Evolutionary conservation across 2,888 invertebrate genomes (phyloP).

Genomic region (Gandaritis pyraliata): DNA sequence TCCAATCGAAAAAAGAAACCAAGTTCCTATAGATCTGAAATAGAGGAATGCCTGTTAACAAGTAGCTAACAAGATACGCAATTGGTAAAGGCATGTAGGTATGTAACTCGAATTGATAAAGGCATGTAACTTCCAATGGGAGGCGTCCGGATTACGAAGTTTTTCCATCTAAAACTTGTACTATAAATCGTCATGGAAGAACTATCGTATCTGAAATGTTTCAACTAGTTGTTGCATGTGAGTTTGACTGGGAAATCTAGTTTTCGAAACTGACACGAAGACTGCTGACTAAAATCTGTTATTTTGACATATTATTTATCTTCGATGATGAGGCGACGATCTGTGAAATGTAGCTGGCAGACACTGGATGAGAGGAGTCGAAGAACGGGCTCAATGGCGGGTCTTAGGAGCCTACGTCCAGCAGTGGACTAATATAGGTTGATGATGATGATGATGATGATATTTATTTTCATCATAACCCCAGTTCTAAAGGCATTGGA

Average conservation of each 20-base stretch:
- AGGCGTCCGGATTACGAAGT: constrained; percentile 69
- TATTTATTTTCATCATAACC: too few relatives aligned
- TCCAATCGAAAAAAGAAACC: constrained; percentile 1
- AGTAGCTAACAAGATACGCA: constrained; percentile 50
- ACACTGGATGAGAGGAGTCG: too few relatives aligned
- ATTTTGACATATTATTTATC: too few relatives aligned
- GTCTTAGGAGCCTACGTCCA: too few relatives aligned
- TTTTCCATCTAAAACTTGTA: constrained; percentile 81
- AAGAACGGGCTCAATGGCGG: too few relatives aligned
- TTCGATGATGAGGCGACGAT: too few relatives aligned
- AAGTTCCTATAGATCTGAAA: constrained; percentile 15
- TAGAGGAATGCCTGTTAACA: constrained; percentile 28
- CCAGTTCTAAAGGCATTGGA: too few relatives aligned
- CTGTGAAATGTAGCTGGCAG: too few relatives aligned
- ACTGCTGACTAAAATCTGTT: too few relatives aligned
- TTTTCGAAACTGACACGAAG: too few relatives aligned
- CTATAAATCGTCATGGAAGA: constrained; percentile 75
- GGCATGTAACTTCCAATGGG: constrained; percentile 47
- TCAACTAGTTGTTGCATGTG: constrained; percentile 48
- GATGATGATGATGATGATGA: too few relatives aligned
- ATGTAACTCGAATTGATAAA: constrained; percentile 46
- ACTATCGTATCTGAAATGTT: constrained; percentile 48
- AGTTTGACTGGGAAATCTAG: background rate
- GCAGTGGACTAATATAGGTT: too few relatives aligned
- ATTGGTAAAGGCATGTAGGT: constrained; percentile 53